Percentiles rank a stretch among this genome's conserved stretches.
phyloP scores from a whole-genome alignment of 2,888 invertebrate genomes.

The Synergus japonicus region DNA sequence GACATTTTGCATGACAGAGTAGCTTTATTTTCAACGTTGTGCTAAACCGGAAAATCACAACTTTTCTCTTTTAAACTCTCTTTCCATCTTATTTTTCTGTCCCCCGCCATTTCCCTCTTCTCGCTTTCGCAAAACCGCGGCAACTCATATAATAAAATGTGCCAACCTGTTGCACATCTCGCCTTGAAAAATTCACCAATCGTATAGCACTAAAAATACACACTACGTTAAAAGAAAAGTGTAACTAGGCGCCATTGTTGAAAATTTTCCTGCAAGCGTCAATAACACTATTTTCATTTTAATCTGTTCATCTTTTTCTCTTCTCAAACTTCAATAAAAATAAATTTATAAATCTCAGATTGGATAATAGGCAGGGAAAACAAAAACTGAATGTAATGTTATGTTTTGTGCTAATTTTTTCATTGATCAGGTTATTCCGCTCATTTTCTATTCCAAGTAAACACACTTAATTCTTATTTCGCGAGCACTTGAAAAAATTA shows the following conservation, averaged over 20 bases:
- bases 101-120: neutral
- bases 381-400: no score
- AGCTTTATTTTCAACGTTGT: conserved; percentile 20
- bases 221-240: neutral
- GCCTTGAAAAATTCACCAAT: conserved; percentile 31
- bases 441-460: no score
- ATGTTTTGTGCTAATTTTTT: no score
- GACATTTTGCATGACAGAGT: neutral
- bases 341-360: no score
- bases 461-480: no score
- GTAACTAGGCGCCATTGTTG: neutral
- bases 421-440: no score
- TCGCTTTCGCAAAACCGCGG: conserved; percentile 9
- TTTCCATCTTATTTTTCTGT: conserved; percentile 18
- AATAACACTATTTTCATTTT: neutral
- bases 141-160: conserved; percentile 27
- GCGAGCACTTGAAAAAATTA: no score
- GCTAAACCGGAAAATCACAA: conserved; percentile 10
- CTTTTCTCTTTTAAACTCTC: conserved; percentile 27
- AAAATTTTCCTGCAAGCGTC: neutral
- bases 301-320: no score
- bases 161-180: conserved; percentile 34
- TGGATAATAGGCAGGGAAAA: no score
- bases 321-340: no score
- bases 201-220: neutral